Evolutionary conservation across 2,113 vertebrate species (phyloP).

Genomic region (Nibea coibor): DNA sequence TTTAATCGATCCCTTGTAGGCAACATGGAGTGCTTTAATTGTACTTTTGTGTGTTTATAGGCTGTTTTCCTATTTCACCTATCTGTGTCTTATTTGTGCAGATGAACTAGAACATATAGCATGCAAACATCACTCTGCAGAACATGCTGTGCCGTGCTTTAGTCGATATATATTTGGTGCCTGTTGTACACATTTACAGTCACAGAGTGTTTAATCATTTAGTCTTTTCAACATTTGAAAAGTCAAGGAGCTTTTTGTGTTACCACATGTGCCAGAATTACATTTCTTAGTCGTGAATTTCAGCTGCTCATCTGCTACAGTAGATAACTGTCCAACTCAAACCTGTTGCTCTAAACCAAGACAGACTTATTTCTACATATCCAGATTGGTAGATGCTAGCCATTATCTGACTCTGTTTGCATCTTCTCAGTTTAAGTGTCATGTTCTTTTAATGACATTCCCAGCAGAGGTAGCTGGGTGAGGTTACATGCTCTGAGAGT

Average conservation of each 20-base stretch:
- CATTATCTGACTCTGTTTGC: neutral
- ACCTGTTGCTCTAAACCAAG: neutral
- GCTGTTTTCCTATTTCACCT: too few relatives aligned
- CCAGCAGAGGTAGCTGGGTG: neutral
- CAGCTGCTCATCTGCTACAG: neutral
- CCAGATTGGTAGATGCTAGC: neutral
- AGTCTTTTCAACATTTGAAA: neutral
- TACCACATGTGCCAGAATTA: neutral
- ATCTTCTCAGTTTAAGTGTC: neutral
- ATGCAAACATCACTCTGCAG: too few relatives aligned
- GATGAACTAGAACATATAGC: too few relatives aligned
- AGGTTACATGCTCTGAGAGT: neutral
- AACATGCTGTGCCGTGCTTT: too few relatives aligned
- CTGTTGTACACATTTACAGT: too few relatives aligned
- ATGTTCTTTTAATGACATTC: neutral
- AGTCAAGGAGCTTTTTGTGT: neutral
- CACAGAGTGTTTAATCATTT: too few relatives aligned
- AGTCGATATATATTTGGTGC: too few relatives aligned
- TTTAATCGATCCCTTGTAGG: too few relatives aligned
- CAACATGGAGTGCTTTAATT: too few relatives aligned
- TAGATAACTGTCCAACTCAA: neutral
- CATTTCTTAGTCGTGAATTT: neutral
- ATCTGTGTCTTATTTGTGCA: too few relatives aligned
- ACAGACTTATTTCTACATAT: neutral
- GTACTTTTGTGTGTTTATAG: too few relatives aligned